Evolutionary conservation across 2,888 invertebrate species (phyloP).

Genomic region (Epistrophella euchroma): DNA sequence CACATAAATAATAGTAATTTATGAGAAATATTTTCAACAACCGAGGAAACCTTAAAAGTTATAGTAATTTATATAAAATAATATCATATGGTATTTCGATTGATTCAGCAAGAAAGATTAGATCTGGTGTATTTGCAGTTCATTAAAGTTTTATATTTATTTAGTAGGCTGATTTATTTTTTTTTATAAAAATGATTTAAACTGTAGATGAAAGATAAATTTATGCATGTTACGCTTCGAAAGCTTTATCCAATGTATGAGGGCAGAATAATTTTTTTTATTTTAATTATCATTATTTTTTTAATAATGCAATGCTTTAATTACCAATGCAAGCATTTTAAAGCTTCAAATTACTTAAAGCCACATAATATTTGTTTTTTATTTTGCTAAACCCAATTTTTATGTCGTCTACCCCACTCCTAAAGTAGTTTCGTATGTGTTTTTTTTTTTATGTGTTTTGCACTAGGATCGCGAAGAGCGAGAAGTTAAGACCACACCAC

Average conservation of each 20-base stretch:
- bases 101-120: no score
- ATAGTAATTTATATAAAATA: no score
- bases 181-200: background rate
- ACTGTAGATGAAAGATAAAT: slow-evolving; percentile 6
- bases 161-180: background rate
- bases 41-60: no score
- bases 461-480: slow-evolving; percentile 86
- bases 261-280: slow-evolving; percentile 8
- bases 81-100: no score
- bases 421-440: slow-evolving; percentile 83
- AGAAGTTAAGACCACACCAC: slow-evolving; percentile 83
- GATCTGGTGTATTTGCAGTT: background rate
- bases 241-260: slow-evolving; percentile 22
- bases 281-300: slow-evolving; percentile 16
- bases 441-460: slow-evolving; percentile 83
- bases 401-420: slow-evolving; percentile 82
- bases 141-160: background rate
- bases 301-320: slow-evolving; percentile 42
- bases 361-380: slow-evolving; percentile 56
- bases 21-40: no score
- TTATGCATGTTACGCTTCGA: slow-evolving; percentile 42
- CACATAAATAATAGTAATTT: no score
- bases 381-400: slow-evolving; percentile 70
- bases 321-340: slow-evolving; percentile 37
- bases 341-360: slow-evolving; percentile 22